Base-by-base conservation (phyloP, 1,140 invertebrate species). In the Drosophila pachea region DNA sequence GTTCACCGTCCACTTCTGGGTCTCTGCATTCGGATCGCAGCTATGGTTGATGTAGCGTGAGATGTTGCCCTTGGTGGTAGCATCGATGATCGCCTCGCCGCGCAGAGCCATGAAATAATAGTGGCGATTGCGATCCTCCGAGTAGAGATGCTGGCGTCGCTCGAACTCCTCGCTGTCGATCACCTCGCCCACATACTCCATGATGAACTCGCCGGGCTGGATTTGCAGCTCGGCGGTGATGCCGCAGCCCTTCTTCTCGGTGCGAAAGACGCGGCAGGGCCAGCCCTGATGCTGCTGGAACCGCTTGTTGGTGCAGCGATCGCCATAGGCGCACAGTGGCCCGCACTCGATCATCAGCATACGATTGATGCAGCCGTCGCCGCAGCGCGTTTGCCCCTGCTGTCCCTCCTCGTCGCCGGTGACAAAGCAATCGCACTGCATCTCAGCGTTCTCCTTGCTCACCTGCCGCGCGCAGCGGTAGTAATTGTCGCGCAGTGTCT, bases 1-100 rank as follows among this genome's bases (percentile, higher is more conserved):
- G 91, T 98, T 98, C 0, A 99, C 97, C 0, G 97, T 99, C 98
- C 98, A 99, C 93, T 99, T 99, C 91, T 99, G 97, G 1, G 98
- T 99, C 91, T 98, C 97, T 5, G 97, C 95, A 90, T 99, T 99
- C 0, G 98, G 98, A 87, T 99, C 97, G 90, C 98, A 99, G 45
- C 97, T 98, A 89, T 99, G 98, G 91, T 99, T 99, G 65, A 99
- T 99, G 90, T 99, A 99, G 47, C 98, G 90, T 0, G 98, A 99
- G 54, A 97, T 94, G 89, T 99, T 99, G 35, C 95, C 96, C 90
- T 96, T 97, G 52, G 93, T 90, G 0, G 98, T 99, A 1, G 98
- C 98, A 91, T 99, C 98, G 48, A 99, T 98, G 47, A 99, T 95
- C 53, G 97, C 95, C 90, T 98, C 97, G 5, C 95, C 95, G 89